phyloP scores from a whole-genome alignment of 2,797 vertebrate species.

The Galaxias olidus region DNA sequence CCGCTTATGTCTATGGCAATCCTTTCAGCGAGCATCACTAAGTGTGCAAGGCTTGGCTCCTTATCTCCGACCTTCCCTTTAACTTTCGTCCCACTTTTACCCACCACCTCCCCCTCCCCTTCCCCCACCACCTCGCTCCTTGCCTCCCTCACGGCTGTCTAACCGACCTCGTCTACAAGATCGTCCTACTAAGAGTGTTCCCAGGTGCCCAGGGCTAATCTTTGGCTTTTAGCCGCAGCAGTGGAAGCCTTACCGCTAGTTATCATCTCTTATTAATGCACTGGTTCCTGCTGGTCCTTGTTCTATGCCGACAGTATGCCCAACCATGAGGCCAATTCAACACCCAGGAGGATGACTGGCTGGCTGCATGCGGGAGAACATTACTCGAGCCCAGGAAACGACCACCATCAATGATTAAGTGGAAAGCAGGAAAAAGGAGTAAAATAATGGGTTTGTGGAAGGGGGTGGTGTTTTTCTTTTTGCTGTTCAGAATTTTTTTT shows the following conservation, averaged over 20 bases:
- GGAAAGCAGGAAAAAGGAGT: conserved; percentile 9
- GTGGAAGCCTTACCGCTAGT: conserved; percentile 49
- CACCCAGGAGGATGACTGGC: conserved; percentile 32
- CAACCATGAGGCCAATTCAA: conserved; percentile 42
- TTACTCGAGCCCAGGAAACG: conserved; percentile 31
- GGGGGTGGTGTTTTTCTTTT: conserved; percentile 19
- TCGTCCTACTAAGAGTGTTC: conserved; percentile 11
- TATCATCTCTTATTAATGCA: conserved; percentile 67
- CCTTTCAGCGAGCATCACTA: too few relatives aligned
- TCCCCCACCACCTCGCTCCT: conserved; percentile 18
- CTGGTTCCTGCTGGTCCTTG: conserved; percentile 62
- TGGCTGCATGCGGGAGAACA: conserved; percentile 2
- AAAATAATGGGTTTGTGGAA: neutral
- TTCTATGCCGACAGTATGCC: conserved; percentile 44
- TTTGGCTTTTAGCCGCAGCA: conserved; percentile 58
- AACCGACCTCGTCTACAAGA: conserved; percentile 8
- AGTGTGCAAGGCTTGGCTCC: too few relatives aligned
- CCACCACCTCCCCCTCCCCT: neutral
- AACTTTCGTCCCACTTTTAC: too few relatives aligned
- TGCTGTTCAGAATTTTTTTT: neutral
- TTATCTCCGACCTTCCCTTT: neutral
- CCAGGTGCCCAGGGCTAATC: conserved; percentile 53
- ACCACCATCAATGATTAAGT: conserved; percentile 36
- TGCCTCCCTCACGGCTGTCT: too few relatives aligned
- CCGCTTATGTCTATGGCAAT: conserved; percentile 1